Evolutionary conservation across 1,140 invertebrate species (phyloP).

Genomic region (Temnothorax nylanderi): DNA sequence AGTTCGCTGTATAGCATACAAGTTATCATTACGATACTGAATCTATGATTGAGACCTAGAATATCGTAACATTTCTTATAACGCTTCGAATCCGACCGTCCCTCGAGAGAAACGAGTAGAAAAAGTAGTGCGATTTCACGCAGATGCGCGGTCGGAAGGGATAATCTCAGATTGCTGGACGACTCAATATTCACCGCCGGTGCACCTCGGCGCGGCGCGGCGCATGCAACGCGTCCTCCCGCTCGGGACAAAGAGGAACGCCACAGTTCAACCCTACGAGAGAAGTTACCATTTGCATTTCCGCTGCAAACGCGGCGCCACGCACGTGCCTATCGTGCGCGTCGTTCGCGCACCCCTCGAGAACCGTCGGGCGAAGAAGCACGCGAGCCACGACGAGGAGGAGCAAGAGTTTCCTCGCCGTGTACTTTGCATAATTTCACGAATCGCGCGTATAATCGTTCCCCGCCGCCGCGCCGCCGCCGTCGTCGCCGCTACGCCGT

Average conservation of each 20-base stretch:
- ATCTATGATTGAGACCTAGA: not conserved
- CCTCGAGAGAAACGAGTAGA: not conserved
- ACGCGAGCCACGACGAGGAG: conserved; percentile 48
- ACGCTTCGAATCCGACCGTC: not conserved
- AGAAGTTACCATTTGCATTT: conserved; percentile 79
- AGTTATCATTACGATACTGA: not conserved
- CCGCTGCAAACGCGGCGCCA: conserved; percentile 57
- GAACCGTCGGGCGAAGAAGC: conserved; percentile 40
- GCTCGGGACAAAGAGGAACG: conserved; percentile 35
- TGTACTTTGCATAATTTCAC: conserved; percentile 82
- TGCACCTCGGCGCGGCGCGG: not conserved
- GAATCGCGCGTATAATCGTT: conserved; percentile 81
- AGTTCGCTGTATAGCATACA: not conserved
- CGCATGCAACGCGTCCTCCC: conserved; percentile 38
- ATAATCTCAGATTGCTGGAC: conserved; percentile 33
- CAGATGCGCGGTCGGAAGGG: not conserved
- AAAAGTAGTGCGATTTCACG: not conserved
- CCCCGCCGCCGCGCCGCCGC: conserved; percentile 34
- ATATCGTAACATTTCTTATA: not conserved
- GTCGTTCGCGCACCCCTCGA: conserved; percentile 66
- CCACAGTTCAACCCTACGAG: conserved; percentile 53
- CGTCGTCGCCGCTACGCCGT: not conserved
- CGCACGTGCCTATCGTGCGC: conserved; percentile 72
- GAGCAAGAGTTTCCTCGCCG: conserved; percentile 55
- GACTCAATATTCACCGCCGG: conserved; percentile 40